Evolutionary conservation across 1,140 invertebrate species (phyloP).

Genomic region (Protaetia brevitarsis): DNA sequence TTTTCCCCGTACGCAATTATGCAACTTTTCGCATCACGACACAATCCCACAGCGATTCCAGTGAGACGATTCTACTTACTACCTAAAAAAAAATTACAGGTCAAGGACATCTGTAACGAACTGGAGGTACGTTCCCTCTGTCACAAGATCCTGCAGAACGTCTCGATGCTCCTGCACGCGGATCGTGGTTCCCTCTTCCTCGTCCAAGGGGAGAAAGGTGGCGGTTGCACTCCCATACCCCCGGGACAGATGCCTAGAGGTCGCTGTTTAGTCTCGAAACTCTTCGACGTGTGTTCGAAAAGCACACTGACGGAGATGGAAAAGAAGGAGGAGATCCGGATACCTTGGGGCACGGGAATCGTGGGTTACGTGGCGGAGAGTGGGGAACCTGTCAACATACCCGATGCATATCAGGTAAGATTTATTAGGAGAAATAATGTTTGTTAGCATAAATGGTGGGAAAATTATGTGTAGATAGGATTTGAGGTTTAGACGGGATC

Average conservation of each 20-base stretch:
- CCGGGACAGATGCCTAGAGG: conserved; percentile 35
- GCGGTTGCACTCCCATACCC: conserved; percentile 43
- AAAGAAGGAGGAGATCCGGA: conserved; percentile 85
- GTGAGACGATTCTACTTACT: no score
- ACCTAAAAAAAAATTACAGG: no score
- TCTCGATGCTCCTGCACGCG: conserved; percentile 85
- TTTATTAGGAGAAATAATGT: no score
- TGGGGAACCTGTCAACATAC: conserved; percentile 90
- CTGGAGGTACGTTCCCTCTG: conserved; percentile 88
- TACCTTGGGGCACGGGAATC: conserved; percentile 88
- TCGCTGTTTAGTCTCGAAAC: conserved; percentile 81
- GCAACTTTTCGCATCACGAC: no score
- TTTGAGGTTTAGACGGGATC: no score
- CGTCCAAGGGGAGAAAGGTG: conserved; percentile 72
- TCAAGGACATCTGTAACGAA: conserved; percentile 95
- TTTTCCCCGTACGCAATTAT: no score
- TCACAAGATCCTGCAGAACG: conserved; percentile 95
- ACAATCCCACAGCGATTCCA: no score
- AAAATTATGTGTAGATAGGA: no score
- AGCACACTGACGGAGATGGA: conserved; percentile 89
- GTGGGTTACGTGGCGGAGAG: conserved; percentile 91
- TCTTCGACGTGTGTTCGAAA: conserved; percentile 91
- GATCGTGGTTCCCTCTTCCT: conserved; percentile 91
- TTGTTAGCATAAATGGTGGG: no score
- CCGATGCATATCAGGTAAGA: conserved; percentile 89